These are phyloP conservation scores for Polylopha cassiicola DNA, from an alignment of 2,888 invertebrate species.

Conservation along the genomic window DNA sequence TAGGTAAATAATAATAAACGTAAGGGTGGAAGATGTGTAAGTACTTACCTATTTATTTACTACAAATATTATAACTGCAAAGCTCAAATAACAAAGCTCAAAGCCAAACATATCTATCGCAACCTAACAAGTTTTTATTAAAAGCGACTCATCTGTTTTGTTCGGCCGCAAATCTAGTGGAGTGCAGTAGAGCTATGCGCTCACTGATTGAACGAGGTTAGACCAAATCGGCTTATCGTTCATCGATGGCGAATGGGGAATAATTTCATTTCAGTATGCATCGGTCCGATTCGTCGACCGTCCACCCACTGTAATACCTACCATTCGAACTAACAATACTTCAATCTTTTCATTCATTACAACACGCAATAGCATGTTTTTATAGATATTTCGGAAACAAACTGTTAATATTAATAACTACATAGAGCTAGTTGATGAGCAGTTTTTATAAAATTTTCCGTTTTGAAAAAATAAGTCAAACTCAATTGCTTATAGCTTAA, in stretches of 20 bases:
- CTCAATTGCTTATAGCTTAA: too few species aligned
- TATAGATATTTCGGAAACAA: too few species aligned
- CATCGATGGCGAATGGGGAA: conserved; percentile 48
- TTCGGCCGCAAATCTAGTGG: conserved; percentile 35
- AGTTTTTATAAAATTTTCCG: too few species aligned
- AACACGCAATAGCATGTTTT: too few species aligned
- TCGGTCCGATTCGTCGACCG: conserved; percentile 30
- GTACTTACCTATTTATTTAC: too few species aligned
- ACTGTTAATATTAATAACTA: too few species aligned
- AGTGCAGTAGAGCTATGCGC: conserved; percentile 38
- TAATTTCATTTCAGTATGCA: conserved; percentile 60
- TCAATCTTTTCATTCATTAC: conserved; percentile 11
- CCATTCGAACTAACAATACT: conserved; percentile 44
- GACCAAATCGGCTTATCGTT: conserved; percentile 68
- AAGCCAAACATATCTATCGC: not conserved
- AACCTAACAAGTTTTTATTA: conserved; percentile 28
- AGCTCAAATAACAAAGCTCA: not conserved
- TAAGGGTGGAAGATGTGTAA: too few species aligned
- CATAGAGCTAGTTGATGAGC: too few species aligned
- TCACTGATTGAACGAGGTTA: conserved; percentile 67
- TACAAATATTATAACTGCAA: too few species aligned
- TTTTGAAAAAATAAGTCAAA: too few species aligned
- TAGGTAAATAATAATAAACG: too few species aligned
- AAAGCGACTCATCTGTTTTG: conserved; percentile 31
- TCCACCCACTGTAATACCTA: conserved; percentile 23